Evolutionary conservation across 2,888 invertebrate species (phyloP), one percentile per base, ranked within the genome.

Genomic region (Nephrocerus scutellatus): DNA sequence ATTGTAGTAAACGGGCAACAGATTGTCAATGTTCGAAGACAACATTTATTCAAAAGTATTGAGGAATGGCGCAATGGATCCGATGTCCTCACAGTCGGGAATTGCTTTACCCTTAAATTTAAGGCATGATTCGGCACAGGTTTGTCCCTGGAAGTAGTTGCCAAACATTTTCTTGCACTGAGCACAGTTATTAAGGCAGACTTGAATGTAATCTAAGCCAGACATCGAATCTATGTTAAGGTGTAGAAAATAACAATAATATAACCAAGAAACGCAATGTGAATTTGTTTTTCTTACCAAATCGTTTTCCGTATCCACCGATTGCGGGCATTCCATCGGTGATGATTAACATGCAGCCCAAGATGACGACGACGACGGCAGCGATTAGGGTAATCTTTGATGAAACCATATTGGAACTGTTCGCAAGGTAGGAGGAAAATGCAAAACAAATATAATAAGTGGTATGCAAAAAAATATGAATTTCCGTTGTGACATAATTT

Each of bases 141-240:
- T 75, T 32, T 85, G 82, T 0, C 88, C 89, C 57, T 89, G 84
- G 68, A 90, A 90, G 71, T 84, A 88, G 1, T 78, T 77, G 1
- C 87, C 89, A 49, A 84, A 82, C 82, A 88, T 87, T 66, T 84
- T 85, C 69, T 86, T 87, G 68, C 89, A 90, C 58, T 87, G 88
- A 0, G 86, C 88, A 62, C 90, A 90, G 68, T 90, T 90, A 52
- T 86, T 78, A 43, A 87, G 79, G 68, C 87, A 87, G 35, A 82
- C 74, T 48, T 82, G 83, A 54, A 77, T 64, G 2, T 70, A 66
- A 48, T 77, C 76, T 60, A 74, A 74, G 48, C 73, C 72, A 40
- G 54, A 51, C 52, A 61, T 54, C 18, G 56, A 41, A 53, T 58
- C 56, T 56, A 21, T 32, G 30, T 35, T 9, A 29, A 36, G 33